Conservation (phyloP, 2,797 vertebrate species). For the Gastrophryne carolinensis region DNA sequence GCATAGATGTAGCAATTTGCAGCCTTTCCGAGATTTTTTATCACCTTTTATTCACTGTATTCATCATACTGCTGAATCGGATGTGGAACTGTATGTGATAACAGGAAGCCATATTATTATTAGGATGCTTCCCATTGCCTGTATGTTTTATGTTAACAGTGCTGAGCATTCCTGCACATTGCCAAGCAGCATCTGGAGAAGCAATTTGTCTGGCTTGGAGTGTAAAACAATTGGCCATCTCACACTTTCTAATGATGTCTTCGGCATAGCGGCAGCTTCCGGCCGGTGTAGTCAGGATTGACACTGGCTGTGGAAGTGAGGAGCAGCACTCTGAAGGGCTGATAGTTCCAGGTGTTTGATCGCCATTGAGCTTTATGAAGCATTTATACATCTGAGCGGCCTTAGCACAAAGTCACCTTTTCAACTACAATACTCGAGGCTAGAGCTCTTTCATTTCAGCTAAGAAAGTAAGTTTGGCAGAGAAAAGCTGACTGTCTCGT, state of each 20-base stretch:
- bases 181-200: conserved; percentile 41
- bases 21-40: too few relatives aligned
- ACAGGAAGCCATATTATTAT: neutral
- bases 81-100: conserved; percentile 7
- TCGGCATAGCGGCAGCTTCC: conserved; percentile 18
- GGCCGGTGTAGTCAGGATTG: neutral
- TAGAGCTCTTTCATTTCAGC: neutral
- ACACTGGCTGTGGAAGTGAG: neutral
- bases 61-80: too few relatives aligned
- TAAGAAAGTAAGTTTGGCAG: neutral
- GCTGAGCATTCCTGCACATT: conserved; percentile 8
- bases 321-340: neutral
- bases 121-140: neutral
- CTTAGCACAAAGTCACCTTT: neutral
- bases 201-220: conserved; percentile 36
- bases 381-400: neutral
- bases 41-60: too few relatives aligned
- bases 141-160: neutral
- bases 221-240: conserved; percentile 20
- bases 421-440: conserved; percentile 5
- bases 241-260: conserved; percentile 28
- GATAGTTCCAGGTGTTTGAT: conserved; percentile 11
- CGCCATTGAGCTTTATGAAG: conserved; percentile 9
- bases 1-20: too few relatives aligned
- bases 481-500: neutral